Evolutionary conservation across 2,113 vertebrate species (phyloP).

Genomic region (Uria lomvia): DNA sequence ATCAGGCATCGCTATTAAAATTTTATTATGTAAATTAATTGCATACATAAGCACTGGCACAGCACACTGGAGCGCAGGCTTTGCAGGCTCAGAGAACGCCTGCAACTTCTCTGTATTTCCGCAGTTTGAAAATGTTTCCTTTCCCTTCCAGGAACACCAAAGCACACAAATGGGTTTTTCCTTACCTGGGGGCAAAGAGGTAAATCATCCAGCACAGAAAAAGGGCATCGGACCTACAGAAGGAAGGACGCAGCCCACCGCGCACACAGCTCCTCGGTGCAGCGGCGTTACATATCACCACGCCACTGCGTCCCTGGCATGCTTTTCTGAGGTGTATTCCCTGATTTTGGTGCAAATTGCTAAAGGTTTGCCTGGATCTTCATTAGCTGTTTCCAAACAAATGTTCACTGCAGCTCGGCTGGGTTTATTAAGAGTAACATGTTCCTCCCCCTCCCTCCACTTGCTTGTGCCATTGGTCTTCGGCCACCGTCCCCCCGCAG

Average conservation of each 20-base stretch:
- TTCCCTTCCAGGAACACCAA: neutral
- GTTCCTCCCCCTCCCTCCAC: neutral
- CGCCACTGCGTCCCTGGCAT: neutral
- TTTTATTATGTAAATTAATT: neutral
- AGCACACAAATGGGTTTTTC: neutral
- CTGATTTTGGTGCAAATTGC: neutral
- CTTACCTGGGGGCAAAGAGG: neutral
- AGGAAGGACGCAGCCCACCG: neutral
- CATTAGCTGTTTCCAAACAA: neutral
- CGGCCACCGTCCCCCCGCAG: accelerated
- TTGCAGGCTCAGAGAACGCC: neutral
- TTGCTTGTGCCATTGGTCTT: neutral
- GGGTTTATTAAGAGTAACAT: neutral
- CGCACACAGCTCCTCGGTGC: accelerated
- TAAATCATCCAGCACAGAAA: neutral
- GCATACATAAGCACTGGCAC: neutral
- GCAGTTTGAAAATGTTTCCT: neutral
- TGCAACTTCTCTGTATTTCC: neutral
- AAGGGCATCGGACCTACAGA: neutral
- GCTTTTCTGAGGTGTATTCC: neutral
- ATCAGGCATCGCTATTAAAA: neutral
- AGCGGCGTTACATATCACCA: neutral
- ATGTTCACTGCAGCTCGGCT: neutral
- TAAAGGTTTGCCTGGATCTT: neutral
- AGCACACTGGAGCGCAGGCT: neutral